Conservation (phyloP, 2,888 invertebrate genomes). For the Agrochola lota region DNA sequence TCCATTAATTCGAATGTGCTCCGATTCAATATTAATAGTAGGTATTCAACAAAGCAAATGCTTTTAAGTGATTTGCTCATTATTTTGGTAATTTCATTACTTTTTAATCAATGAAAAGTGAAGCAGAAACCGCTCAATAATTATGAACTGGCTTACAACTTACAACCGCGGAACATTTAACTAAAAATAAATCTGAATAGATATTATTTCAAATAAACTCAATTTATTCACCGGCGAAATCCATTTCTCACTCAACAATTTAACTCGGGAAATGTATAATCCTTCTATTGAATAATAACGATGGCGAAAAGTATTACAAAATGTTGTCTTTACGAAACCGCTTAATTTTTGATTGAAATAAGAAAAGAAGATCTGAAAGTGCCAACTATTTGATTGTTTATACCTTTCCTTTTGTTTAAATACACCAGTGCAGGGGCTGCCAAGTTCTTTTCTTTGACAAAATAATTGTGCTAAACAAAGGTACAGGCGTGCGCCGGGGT, state of each 20-base stretch:
- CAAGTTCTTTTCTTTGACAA: too few relatives aligned
- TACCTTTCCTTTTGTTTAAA: too few relatives aligned
- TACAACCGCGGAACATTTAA: not conserved
- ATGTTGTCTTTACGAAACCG: too few relatives aligned
- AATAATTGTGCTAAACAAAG: too few relatives aligned
- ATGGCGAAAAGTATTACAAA: not conserved
- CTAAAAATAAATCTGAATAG: not conserved
- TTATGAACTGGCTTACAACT: not conserved
- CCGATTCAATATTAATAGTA: not conserved
- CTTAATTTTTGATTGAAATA: too few relatives aligned
- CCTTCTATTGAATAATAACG: conserved; percentile 2
- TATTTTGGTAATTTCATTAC: too few relatives aligned
- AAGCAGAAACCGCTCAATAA: not conserved
- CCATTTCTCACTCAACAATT: not conserved
- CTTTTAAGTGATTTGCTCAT: too few relatives aligned
- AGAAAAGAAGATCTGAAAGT: too few relatives aligned
- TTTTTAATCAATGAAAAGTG: not conserved
- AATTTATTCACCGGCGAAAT: not conserved
- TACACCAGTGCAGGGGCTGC: too few relatives aligned
- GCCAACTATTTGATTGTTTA: too few relatives aligned
- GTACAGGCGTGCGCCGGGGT: too few relatives aligned
- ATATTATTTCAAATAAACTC: conserved; percentile 4
- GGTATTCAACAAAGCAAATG: not conserved
- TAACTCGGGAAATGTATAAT: conserved; percentile 6
- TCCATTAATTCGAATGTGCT: not conserved